These are phyloP conservation scores for Cephus pulcher DNA, from an alignment of 2,888 invertebrate genomes.

Conservation along the genomic window DNA sequence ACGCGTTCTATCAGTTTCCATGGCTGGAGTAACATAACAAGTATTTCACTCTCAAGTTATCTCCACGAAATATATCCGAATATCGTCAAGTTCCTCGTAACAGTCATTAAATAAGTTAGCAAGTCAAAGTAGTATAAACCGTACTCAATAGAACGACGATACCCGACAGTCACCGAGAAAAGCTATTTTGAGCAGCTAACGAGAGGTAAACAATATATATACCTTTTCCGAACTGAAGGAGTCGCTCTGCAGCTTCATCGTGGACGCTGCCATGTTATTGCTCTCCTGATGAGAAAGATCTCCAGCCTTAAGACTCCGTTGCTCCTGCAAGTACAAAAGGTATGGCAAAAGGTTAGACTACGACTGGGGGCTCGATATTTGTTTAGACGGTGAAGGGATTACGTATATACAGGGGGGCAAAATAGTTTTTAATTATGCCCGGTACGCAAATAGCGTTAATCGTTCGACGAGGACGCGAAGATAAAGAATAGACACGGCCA, in stretches of 20 bases:
- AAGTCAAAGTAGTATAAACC: not conserved
- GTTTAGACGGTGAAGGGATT: not conserved
- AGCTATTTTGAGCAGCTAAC: not conserved
- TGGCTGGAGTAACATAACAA: not conserved
- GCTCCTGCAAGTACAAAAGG: slow-evolving; percentile 74
- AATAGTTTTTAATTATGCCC: slow-evolving; percentile 24
- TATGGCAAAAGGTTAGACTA: slow-evolving; percentile 5
- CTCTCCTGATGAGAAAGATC: slow-evolving; percentile 88
- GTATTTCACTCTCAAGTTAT: not conserved
- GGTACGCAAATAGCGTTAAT: slow-evolving; percentile 36
- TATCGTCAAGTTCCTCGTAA: too few species aligned
- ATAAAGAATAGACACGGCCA: not conserved
- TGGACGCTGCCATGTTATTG: slow-evolving; percentile 85
- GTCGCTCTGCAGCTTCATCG: slow-evolving; percentile 87
- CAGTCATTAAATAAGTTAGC: not conserved
- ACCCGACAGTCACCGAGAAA: not conserved
- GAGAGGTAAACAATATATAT: slow-evolving; percentile 13
- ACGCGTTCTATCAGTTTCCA: slow-evolving; percentile 1
- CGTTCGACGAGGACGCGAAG: slow-evolving; percentile 6
- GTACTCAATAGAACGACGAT: not conserved
- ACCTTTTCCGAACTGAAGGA: slow-evolving; percentile 87
- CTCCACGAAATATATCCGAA: not conserved
- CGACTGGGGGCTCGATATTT: not conserved
- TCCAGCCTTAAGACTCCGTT: slow-evolving; percentile 84
- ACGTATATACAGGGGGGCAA: not conserved